Conservation (phyloP, 2,888 invertebrate genomes). For the Drosophila acutilabella region DNA sequence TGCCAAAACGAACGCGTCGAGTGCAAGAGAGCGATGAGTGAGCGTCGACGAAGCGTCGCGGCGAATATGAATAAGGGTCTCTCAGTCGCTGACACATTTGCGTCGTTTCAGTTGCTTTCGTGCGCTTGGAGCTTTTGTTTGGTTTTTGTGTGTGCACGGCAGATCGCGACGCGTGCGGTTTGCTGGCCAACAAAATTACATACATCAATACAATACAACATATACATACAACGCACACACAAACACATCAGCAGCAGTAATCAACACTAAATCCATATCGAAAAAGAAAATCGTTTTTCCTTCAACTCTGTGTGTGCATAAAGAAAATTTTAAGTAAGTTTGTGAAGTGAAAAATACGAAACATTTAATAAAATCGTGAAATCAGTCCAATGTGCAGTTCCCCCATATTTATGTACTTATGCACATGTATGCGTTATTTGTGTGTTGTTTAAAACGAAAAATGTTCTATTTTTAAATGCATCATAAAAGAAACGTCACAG, state of each 20-base stretch:
- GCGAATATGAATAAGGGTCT: constrained; percentile 66
- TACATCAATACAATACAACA: constrained; percentile 19
- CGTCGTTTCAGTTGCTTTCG: constrained; percentile 82
- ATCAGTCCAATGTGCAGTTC: constrained; percentile 62
- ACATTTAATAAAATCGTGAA: constrained; percentile 59
- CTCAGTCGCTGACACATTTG: constrained; percentile 70
- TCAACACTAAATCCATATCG: constrained; percentile 31
- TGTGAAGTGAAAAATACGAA: constrained; percentile 45
- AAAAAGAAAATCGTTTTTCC: constrained; percentile 61
- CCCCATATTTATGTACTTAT: constrained; percentile 28
- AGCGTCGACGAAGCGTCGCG: constrained; percentile 52
- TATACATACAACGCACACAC: constrained; percentile 26
- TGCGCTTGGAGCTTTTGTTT: constrained; percentile 84
- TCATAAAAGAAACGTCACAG: constrained; percentile 52
- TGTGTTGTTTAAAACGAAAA: constrained; percentile 62
- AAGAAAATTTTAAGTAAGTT: constrained; percentile 66
- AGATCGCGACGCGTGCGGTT: constrained; percentile 75
- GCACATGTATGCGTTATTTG: constrained; percentile 19
- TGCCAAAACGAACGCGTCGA: constrained; percentile 3
- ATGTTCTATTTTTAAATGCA: constrained; percentile 74
- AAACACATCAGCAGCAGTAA: constrained; percentile 37
- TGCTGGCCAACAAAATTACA: constrained; percentile 65
- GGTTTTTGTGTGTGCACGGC: constrained; percentile 78
- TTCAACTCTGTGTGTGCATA: constrained; percentile 32
- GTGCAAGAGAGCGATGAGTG: constrained; percentile 36